A percentile compares a stretch with the other conserved stretches of the same genome.
Conservation (phyloP, 2,113 vertebrate genomes). For the Ceyx cyanopectus region DNA sequence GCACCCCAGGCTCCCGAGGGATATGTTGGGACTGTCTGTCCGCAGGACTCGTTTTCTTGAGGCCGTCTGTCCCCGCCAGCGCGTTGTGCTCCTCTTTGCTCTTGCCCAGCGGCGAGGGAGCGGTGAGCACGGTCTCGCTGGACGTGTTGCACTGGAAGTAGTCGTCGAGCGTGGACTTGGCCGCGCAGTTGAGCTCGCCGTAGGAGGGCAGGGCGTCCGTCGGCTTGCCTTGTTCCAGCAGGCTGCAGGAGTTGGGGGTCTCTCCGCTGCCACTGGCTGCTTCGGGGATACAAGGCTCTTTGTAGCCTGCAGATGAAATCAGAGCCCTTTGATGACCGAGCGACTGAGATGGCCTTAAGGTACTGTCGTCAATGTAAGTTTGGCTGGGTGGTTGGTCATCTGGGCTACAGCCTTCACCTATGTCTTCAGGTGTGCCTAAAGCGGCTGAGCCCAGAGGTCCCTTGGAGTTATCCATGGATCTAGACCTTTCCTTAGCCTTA, state of each 20-base stretch:
- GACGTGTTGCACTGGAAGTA: conserved; percentile 94
- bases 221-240: conserved; percentile 88
- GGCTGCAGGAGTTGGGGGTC: conserved; percentile 85
- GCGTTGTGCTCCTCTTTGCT: conserved; percentile 87
- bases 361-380: conserved; percentile 91
- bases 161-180: conserved; percentile 87
- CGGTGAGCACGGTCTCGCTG: conserved; percentile 87
- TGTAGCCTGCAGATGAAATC: conserved; percentile 82
- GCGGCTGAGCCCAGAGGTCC: conserved; percentile 87
- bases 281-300: conserved; percentile 87
- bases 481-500: conserved; percentile 97
- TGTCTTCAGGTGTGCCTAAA: conserved; percentile 89
- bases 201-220: conserved; percentile 87
- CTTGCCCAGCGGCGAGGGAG: conserved; percentile 86
- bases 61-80: conserved; percentile 85
- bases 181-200: conserved; percentile 88
- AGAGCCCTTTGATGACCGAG: conserved; percentile 87
- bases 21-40: conserved; percentile 88
- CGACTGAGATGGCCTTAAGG: conserved; percentile 88
- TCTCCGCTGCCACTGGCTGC: conserved; percentile 83
- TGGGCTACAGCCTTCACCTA: conserved; percentile 85
- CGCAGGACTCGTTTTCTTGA: conserved; percentile 81
- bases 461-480: conserved; percentile 98
- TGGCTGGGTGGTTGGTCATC: conserved; percentile 88
- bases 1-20: conserved; percentile 84